These are phyloP conservation scores for Athrips mouffetella DNA, from an alignment of 2,888 invertebrate species.

Conservation along the genomic window DNA sequence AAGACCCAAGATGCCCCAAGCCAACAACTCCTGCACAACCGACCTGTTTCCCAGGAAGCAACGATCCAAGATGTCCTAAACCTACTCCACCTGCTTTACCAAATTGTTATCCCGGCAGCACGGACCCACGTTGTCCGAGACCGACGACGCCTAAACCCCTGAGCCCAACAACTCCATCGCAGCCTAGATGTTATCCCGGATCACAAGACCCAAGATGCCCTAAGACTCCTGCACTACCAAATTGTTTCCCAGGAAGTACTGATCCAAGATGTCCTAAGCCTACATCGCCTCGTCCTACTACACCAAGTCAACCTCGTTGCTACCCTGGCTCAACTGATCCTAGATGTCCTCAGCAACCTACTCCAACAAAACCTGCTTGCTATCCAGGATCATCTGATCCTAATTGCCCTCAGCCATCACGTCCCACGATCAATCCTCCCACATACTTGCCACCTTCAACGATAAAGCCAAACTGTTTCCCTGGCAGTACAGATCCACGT, in stretches of 20 bases:
- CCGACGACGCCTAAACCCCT: conserved; percentile 26
- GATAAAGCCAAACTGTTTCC: conserved; percentile 32
- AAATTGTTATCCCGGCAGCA: conserved; percentile 41
- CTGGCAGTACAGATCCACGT: conserved; percentile 34
- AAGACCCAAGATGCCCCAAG: conserved; percentile 30
- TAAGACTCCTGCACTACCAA: conserved; percentile 21
- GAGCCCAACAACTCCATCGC: conserved; percentile 30
- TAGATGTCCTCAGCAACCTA: conserved; percentile 31
- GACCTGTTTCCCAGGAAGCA: conserved; percentile 38
- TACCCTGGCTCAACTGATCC: conserved; percentile 33
- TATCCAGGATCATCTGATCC: conserved; percentile 49
- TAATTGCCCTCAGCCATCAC: conserved; percentile 44
- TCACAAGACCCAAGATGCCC: conserved; percentile 33
- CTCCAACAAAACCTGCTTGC: conserved; percentile 30
- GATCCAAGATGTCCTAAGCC: conserved; percentile 31
- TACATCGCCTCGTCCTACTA: conserved; percentile 31
- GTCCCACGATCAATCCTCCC: conserved; percentile 36
- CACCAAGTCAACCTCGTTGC: conserved; percentile 34
- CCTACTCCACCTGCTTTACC: conserved; percentile 29
- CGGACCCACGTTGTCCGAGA: too few relatives aligned
- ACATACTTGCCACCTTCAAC: conserved; percentile 36
- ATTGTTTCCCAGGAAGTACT: conserved; percentile 31
- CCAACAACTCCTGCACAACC: conserved; percentile 29
- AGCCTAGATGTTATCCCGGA: conserved; percentile 30
- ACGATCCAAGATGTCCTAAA: conserved; percentile 43